Percentiles rank a stretch among this genome's conserved stretches.
Evolutionary conservation across 53 echinoderm and acorn worm species (phyloP).

Genomic region (Holothuria leucospilota): DNA sequence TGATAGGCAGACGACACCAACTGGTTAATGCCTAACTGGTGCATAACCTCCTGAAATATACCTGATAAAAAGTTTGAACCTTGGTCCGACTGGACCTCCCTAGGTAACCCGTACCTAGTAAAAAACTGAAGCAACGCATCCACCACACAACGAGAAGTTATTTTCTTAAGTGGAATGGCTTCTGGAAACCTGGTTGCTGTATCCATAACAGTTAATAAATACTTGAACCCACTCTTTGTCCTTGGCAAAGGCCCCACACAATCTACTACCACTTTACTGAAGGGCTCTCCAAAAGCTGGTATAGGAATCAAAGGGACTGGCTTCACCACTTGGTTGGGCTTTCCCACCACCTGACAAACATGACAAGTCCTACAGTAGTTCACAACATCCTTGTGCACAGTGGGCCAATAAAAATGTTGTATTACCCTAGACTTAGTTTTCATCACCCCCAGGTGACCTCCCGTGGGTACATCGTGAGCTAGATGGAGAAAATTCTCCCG

Average conservation of each 20-base stretch:
- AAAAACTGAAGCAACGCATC: slow-evolving; percentile 67
- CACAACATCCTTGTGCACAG: slow-evolving; percentile 58
- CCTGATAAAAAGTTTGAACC: slow-evolving; percentile 67
- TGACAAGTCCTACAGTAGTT: slow-evolving; percentile 69
- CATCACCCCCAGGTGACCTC: no score
- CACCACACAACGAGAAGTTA: slow-evolving; percentile 29
- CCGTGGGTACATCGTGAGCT: slow-evolving; percentile 68
- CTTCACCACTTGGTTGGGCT: no score
- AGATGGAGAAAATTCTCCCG: slow-evolving; percentile 54
- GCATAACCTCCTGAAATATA: slow-evolving; percentile 62
- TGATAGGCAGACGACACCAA: slow-evolving; percentile 62
- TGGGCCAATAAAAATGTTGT: slow-evolving; percentile 71
- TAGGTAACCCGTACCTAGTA: slow-evolving; percentile 64
- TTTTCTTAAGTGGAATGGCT: slow-evolving; percentile 58
- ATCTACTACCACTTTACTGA: slow-evolving; percentile 56
- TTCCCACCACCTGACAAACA: slow-evolving; percentile 64
- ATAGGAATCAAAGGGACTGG: slow-evolving; percentile 54
- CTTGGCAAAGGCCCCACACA: slow-evolving; percentile 59
- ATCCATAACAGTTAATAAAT: slow-evolving; percentile 70
- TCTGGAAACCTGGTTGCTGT: slow-evolving; percentile 65
- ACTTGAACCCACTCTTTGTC: slow-evolving; percentile 55
- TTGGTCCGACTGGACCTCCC: slow-evolving; percentile 69
- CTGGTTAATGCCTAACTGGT: slow-evolving; percentile 56
- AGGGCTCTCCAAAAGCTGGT: slow-evolving; percentile 47
- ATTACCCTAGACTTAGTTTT: no score